phyloP scores from a whole-genome alignment of 2,113 vertebrate species.

The Talpa occidentalis region DNA sequence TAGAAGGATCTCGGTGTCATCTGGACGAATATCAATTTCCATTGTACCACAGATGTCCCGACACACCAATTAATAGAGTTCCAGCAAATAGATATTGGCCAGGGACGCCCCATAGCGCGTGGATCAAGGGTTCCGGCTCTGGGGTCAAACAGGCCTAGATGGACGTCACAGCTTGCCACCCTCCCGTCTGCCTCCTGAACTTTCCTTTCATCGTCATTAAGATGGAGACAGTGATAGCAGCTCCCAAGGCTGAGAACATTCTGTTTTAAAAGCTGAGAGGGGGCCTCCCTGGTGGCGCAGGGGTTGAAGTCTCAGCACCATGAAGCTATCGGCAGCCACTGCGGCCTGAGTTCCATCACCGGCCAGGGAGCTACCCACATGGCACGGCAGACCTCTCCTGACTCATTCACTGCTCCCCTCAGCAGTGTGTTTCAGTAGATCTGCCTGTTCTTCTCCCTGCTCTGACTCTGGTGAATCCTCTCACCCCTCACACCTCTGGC shows the following conservation, averaged over 20 bases:
- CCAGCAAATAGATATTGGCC: conserved; percentile 33
- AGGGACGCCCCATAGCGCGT: conserved; percentile 22
- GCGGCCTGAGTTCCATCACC: too few species aligned
- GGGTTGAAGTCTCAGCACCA: neutral
- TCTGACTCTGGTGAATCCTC: too few species aligned
- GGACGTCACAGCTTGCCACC: neutral
- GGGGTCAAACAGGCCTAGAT: neutral
- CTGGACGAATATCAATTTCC: conserved; percentile 67
- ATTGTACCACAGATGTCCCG: conserved; percentile 70
- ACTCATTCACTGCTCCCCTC: too few species aligned
- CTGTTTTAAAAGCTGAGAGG: neutral
- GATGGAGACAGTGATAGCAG: neutral
- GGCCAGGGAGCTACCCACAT: too few species aligned
- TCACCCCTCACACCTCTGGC: too few species aligned
- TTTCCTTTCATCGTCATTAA: neutral
- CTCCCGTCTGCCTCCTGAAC: neutral
- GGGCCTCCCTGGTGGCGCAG: too few species aligned
- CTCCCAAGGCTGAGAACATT: neutral
- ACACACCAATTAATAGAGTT: conserved; percentile 75
- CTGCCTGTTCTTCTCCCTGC: too few species aligned
- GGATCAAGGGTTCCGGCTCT: neutral
- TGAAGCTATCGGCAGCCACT: neutral
- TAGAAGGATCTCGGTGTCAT: conserved; percentile 46
- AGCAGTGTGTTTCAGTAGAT: too few species aligned
- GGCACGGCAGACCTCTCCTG: too few species aligned